phyloP scores from a whole-genome alignment of 2,113 vertebrate genomes.

The Cichladusa arquata region DNA sequence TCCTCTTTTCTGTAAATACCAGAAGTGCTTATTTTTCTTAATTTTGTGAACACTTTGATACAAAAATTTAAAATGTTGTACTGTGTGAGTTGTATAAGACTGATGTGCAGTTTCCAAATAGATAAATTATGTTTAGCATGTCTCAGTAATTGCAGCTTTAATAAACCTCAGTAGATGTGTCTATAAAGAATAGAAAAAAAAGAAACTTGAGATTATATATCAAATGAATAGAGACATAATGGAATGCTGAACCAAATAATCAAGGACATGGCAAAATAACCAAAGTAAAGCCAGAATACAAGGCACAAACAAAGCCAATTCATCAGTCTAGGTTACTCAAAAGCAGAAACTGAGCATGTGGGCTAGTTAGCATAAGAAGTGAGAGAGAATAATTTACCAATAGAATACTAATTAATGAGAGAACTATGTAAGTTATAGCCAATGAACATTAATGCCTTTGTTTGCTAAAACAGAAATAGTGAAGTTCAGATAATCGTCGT shows the following conservation, averaged over 20 bases:
- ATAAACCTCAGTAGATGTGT: neutral
- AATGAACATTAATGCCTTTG: neutral
- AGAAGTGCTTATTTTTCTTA: neutral
- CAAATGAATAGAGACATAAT: neutral
- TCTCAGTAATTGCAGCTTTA: neutral
- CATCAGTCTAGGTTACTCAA: neutral
- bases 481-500: rapidly evolving
- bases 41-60: neutral
- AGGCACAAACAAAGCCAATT: neutral
- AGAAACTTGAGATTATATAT: neutral
- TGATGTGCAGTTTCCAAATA: neutral
- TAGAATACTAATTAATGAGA: neutral
- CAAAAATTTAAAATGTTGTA: neutral
- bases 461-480: neutral
- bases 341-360: neutral
- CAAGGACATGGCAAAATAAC: neutral
- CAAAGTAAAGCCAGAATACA: neutral
- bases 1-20: neutral
- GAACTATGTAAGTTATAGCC: neutral
- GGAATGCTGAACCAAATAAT: neutral
- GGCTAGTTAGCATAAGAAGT: neutral
- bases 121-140: neutral
- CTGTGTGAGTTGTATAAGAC: neutral
- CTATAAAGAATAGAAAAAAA: neutral
- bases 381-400: neutral